Percentiles rank a stretch among this genome's conserved stretches.
Conservation (phyloP, 2,888 invertebrate genomes). For the Exocentrus adspersus region DNA sequence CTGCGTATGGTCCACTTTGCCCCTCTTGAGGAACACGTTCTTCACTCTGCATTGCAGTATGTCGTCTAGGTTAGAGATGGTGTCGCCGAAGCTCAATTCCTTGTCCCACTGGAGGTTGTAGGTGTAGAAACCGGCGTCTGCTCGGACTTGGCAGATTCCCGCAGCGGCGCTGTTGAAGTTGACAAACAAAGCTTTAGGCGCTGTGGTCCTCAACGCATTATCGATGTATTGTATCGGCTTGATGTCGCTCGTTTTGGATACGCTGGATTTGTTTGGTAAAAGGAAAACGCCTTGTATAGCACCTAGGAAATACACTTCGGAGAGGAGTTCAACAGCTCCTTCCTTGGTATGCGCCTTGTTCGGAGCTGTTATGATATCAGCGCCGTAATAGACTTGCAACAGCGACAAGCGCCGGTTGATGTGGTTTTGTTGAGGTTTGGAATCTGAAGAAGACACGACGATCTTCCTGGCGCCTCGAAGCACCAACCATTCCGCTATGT, state of each 20-base stretch:
- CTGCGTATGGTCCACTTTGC: slow-evolving; percentile 52
- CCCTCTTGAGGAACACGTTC: slow-evolving; percentile 55
- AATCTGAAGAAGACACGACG: slow-evolving; percentile 82
- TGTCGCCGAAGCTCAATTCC: slow-evolving; percentile 53
- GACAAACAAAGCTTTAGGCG: slow-evolving; percentile 58
- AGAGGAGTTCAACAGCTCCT: slow-evolving; percentile 50
- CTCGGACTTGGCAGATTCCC: slow-evolving; percentile 54
- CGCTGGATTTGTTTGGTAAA: slow-evolving; percentile 50
- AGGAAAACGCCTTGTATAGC: slow-evolving; percentile 57
- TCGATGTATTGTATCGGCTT: slow-evolving; percentile 58
- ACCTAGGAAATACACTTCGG: slow-evolving; percentile 53
- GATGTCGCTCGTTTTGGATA: slow-evolving; percentile 49
- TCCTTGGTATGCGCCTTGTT: slow-evolving; percentile 55
- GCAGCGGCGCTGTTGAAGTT: slow-evolving; percentile 56
- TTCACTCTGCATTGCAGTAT: slow-evolving; percentile 53
- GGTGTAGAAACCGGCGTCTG: slow-evolving; percentile 56
- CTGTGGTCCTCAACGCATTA: slow-evolving; percentile 54
- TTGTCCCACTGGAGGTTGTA: slow-evolving; percentile 57
- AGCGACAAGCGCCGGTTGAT: slow-evolving; percentile 56
- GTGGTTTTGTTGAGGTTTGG: slow-evolving; percentile 79
- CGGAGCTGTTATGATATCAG: slow-evolving; percentile 55
- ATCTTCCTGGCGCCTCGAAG: slow-evolving; percentile 83
- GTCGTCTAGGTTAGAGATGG: slow-evolving; percentile 55
- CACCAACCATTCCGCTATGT: slow-evolving; percentile 84
- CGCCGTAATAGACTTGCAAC: slow-evolving; percentile 54